Evolutionary conservation across 2,113 vertebrate species (phyloP).

Genomic region (Megaleporinus macrocephalus): DNA sequence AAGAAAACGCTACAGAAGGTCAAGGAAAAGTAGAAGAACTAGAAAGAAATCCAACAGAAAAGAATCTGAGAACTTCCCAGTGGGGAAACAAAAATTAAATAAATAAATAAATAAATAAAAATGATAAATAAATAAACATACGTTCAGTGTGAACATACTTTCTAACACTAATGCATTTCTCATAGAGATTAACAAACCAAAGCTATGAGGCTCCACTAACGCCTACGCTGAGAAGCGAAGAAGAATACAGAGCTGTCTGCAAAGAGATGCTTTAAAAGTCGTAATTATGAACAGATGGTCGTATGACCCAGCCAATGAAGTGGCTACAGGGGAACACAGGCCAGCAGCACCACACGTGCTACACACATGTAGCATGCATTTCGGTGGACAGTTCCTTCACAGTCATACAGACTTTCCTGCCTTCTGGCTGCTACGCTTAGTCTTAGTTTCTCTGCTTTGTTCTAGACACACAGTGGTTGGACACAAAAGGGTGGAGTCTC

Average conservation of each 20-base stretch:
- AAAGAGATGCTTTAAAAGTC: conserved; percentile 23
- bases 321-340: conserved; percentile 49
- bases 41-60: not conserved
- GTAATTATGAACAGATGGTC: conserved; percentile 56
- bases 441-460: conserved; percentile 44
- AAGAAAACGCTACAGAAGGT: not conserved
- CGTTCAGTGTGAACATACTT: not conserved
- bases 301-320: conserved; percentile 41
- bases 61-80: not conserved
- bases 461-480: conserved; percentile 69
- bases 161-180: not conserved
- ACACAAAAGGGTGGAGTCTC: conserved; percentile 49
- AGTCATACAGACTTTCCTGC: not conserved
- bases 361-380: conserved; percentile 77
- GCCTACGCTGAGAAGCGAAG: not conserved
- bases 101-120: not conserved
- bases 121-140: not conserved
- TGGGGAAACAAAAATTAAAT: not conserved
- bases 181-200: not conserved
- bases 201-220: not conserved
- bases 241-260: conserved; percentile 44
- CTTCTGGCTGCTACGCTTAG: not conserved
- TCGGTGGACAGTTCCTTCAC: not conserved
- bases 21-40: not conserved
- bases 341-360: conserved; percentile 72